Evolutionary conservation across 1,140 invertebrate species (phyloP).

Genomic region (Hirudo medicinalis): DNA sequence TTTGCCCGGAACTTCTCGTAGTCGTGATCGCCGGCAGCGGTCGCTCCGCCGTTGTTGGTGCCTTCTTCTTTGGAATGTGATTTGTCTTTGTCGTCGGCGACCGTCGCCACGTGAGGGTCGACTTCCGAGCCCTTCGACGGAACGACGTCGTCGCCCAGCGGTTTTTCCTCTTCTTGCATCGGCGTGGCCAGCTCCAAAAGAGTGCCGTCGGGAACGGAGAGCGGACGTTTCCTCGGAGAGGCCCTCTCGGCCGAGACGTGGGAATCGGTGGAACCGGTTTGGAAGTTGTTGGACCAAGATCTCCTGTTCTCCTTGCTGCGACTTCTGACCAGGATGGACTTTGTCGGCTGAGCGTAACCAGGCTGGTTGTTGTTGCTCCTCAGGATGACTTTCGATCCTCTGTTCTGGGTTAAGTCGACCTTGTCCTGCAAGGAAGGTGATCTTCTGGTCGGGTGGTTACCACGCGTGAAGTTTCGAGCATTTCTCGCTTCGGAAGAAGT

Average conservation of each 20-base stretch:
- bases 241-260: no score
- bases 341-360: background rate
- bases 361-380: slow-evolving; percentile 6
- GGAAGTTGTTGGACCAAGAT: slow-evolving; percentile 10
- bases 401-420: background rate
- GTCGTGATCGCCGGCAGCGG: background rate
- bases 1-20: slow-evolving; percentile 19
- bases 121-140: background rate
- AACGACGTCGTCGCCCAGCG: background rate
- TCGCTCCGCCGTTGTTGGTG: background rate
- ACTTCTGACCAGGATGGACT: slow-evolving; percentile 11
- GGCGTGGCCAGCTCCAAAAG: background rate
- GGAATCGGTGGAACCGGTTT: background rate
- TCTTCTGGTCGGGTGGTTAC: background rate
- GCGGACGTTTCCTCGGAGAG: background rate
- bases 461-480: background rate
- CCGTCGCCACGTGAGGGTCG: no score
- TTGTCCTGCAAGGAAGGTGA: background rate
- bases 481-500: background rate
- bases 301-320: background rate
- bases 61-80: background rate
- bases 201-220: slow-evolving; percentile 13
- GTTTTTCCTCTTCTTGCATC: background rate
- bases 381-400: no score
- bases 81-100: background rate